Evolutionary conservation across 2,888 invertebrate genomes (phyloP), one percentile per base, ranked within the genome.

Genomic region (Biston betularia): DNA sequence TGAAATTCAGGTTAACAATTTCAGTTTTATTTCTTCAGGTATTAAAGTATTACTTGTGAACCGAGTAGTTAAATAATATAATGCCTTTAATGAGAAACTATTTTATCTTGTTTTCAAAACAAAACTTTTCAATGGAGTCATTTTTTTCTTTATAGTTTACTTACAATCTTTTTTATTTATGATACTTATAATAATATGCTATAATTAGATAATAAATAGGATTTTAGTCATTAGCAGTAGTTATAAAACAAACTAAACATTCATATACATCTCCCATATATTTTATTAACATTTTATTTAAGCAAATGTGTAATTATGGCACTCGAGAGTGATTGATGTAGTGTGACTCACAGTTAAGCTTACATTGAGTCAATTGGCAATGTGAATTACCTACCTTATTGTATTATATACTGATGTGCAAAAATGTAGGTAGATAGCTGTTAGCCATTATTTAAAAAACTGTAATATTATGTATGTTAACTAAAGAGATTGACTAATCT

Each of bases 1-100:
- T 77, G 80, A 80, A 87, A 89, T 87, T 83, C 73, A 83, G 83
- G 83, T 80, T 78, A 80, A 75, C 68, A 70, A 73, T 74, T 79
- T 75, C 38, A 67, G 68, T 73, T 54, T 54, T 54, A 63, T 68
- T 62, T 61, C 56, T 56, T 62, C 62, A 56, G 11, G 35, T 52
- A 62, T 65, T 65, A 62, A 48, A 33, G 42, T 45, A 46, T 42
- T n/a, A 44, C 42, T 9, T 38, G 38, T 38, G 1, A 38, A 38
- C 38, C 9, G 6, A 9, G 6, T 38, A 38, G 38, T 38, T 38
- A 38, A 38, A 9, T 38, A 38, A 38, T 9, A 38, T 38, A 38
- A 38, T 38, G 6, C 38, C 6, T 24, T 24, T 24, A 2, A 24
- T 24, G 1, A 24, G 24, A 24, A 40, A 40, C 40, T 40, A 40